phyloP scores from a whole-genome alignment of 2,797 vertebrate species.

The Phyllotis vaccarum region DNA sequence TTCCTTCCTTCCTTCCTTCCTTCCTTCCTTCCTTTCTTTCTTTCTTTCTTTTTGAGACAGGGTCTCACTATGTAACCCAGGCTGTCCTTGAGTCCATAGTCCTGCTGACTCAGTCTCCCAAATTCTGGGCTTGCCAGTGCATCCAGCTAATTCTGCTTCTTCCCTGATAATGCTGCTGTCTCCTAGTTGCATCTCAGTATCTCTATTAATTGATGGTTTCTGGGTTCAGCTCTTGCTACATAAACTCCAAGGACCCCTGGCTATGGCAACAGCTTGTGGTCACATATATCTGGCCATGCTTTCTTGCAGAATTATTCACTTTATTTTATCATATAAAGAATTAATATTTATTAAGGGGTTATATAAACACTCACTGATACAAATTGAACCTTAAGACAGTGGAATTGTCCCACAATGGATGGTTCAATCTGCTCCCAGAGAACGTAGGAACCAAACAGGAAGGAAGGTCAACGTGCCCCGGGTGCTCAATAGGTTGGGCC shows the following conservation, averaged over 20 bases:
- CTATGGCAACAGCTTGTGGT: background rate
- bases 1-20: background rate
- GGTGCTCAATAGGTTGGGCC: too few relatives aligned
- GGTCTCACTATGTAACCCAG: background rate
- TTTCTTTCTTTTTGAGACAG: background rate
- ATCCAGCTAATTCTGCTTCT: background rate
- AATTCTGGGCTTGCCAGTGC: background rate
- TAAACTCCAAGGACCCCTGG: background rate
- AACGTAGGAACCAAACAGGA: too few relatives aligned
- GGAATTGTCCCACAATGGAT: too few relatives aligned
- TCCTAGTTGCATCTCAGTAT: background rate
- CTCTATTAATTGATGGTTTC: background rate
- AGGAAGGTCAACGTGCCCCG: too few relatives aligned
- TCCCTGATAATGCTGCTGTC: background rate
- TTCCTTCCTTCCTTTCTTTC: too few relatives aligned
- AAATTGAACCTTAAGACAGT: too few relatives aligned
- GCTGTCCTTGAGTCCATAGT: background rate
- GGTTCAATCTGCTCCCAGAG: too few relatives aligned
- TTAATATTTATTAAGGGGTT: too few relatives aligned
- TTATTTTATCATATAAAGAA: too few relatives aligned
- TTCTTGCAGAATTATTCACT: too few relatives aligned
- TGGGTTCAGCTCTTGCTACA: background rate
- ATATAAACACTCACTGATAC: too few relatives aligned
- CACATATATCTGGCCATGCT: background rate
- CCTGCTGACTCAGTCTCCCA: background rate